Conservation (phyloP, 2,797 vertebrate genomes). For the Chanos chanos region DNA sequence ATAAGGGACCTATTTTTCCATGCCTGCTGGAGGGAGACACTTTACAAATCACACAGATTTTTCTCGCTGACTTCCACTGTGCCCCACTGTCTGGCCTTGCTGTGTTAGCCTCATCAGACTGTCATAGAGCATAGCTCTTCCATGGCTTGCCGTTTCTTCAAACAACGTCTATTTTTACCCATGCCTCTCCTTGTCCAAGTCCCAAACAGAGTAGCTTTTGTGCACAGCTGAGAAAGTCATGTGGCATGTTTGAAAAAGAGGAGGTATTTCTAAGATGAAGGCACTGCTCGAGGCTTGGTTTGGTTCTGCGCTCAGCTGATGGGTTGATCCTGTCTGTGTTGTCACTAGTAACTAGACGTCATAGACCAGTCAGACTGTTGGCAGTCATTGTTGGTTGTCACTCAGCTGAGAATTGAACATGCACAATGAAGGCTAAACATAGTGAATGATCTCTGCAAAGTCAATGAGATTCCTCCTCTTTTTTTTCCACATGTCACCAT, state of each 20-base stretch:
- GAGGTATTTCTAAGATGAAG: conserved; percentile 61
- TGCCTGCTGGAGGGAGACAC: conserved; percentile 21
- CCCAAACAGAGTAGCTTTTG: conserved; percentile 77
- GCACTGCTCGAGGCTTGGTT: conserved; percentile 46
- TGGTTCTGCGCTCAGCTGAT: conserved; percentile 56
- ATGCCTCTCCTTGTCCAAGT: conserved; percentile 70
- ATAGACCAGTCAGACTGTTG: conserved; percentile 39
- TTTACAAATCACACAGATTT: conserved; percentile 30
- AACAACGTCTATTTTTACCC: conserved; percentile 76
- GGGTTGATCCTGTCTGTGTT: conserved; percentile 45
- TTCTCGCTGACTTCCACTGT: neutral
- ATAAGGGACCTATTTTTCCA: conserved; percentile 31
- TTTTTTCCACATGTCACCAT: conserved; percentile 18
- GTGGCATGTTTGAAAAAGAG: conserved; percentile 59
- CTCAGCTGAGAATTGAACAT: conserved; percentile 8
- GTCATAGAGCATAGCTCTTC: conserved; percentile 62
- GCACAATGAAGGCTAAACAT: neutral
- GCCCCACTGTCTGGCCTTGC: conserved; percentile 28
- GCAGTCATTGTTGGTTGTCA: conserved; percentile 41
- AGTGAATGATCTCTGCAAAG: neutral
- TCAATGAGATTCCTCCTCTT: neutral
- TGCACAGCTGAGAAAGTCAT: conserved; percentile 63
- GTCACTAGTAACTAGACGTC: conserved; percentile 50
- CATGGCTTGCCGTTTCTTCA: conserved; percentile 67
- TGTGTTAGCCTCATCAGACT: conserved; percentile 31